Evolutionary conservation across 2,113 vertebrate genomes (phyloP).

Genomic region (Myiozetetes cayanensis): DNA sequence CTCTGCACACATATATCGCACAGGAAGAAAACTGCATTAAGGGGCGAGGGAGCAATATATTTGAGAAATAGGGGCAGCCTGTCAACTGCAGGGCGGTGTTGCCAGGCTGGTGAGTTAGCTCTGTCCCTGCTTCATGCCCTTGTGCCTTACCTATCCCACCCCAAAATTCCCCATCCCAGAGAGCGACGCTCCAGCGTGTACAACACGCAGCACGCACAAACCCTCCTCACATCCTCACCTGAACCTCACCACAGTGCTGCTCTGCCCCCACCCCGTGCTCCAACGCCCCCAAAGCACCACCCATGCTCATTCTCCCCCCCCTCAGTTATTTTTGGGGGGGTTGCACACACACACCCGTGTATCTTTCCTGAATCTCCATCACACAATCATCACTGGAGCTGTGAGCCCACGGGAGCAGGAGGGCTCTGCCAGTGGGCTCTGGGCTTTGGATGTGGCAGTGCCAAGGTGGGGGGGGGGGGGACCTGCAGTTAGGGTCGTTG

Average conservation of each 20-base stretch:
- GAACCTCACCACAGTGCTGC: accelerated
- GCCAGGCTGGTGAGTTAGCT: not conserved
- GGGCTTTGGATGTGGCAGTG: not conserved
- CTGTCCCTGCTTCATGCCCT: not conserved
- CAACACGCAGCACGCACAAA: accelerated
- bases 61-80: not conserved
- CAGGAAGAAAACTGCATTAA: slow-evolving; percentile 16
- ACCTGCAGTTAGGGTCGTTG: not conserved
- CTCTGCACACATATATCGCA: not conserved
- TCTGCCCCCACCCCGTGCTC: not conserved
- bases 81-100: not conserved
- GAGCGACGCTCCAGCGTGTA: accelerated
- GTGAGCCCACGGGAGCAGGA: accelerated
- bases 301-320: not conserved
- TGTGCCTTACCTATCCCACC: not conserved
- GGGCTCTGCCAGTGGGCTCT: not conserved
- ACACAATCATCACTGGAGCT: accelerated
- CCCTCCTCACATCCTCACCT: not conserved
- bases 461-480: too few relatives aligned
- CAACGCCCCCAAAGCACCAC: not conserved
- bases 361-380: not conserved
- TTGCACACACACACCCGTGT: accelerated
- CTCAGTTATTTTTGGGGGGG: accelerated
- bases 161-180: not conserved
- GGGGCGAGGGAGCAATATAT: not conserved